Percentiles rank a stretch among this genome's conserved stretches.
Evolutionary conservation across 2,888 invertebrate genomes (phyloP).

Genomic region (Drosophila mettleri): DNA sequence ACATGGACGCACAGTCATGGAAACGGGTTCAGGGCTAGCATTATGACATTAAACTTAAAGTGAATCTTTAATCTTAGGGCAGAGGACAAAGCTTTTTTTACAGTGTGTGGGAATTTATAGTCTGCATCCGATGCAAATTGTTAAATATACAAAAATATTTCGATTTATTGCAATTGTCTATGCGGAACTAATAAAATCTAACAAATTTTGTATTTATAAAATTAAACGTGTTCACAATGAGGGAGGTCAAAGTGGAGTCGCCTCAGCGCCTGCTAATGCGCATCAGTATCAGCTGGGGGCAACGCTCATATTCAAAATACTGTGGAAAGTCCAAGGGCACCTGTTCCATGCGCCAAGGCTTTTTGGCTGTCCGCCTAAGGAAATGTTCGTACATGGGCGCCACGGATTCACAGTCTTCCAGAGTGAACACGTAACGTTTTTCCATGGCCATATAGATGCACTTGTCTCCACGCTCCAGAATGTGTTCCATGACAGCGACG

Average conservation of each 20-base stretch:
- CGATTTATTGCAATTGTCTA: constrained; percentile 15
- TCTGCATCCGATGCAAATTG: constrained; percentile 19
- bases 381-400: constrained; percentile 96
- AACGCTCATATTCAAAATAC: constrained; percentile 92
- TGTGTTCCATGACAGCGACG: constrained; percentile 89
- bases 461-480: constrained; percentile 86
- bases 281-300: constrained; percentile 91
- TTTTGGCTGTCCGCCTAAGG: constrained; percentile 85
- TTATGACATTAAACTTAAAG: constrained; percentile 48
- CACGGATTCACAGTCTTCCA: constrained; percentile 91
- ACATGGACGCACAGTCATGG: not conserved
- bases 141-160: constrained; percentile 8
- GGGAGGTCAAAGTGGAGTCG: not conserved
- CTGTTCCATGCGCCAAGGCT: constrained; percentile 87
- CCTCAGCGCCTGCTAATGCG: constrained; percentile 86
- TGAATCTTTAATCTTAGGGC: constrained; percentile 19
- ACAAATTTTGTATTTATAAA: constrained; percentile 8
- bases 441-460: constrained; percentile 91
- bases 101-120: constrained; percentile 11
- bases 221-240: not conserved
- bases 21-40: constrained; percentile 52
- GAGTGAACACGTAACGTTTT: constrained; percentile 94
- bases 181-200: constrained; percentile 22
- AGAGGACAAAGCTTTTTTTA: constrained; percentile 5
- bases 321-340: constrained; percentile 90